These are phyloP conservation scores for Tolmerus cingulatus DNA, from an alignment of 2,888 invertebrate genomes.

Conservation along the genomic window DNA sequence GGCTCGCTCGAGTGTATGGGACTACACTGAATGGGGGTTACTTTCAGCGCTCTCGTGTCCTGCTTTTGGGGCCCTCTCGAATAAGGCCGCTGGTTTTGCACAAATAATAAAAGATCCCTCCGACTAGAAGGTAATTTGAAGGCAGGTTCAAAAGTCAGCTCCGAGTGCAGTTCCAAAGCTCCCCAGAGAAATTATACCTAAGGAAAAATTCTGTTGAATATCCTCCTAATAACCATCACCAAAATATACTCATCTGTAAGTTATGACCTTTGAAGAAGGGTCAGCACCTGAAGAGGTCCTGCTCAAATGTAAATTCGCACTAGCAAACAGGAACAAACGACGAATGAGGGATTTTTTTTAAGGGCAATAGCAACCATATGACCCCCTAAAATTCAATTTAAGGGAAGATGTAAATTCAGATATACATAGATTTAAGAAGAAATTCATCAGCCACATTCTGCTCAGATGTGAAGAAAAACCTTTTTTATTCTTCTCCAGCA, in stretches of 20 bases:
- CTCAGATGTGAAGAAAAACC: neutral
- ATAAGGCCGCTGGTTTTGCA: neutral
- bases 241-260: neutral
- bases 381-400: neutral
- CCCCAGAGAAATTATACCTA: neutral
- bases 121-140: neutral
- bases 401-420: neutral
- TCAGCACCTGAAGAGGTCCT: neutral
- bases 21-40: neutral
- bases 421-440: neutral
- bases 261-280: neutral
- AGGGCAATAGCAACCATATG: neutral
- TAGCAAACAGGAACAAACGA: neutral
- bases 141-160: neutral
- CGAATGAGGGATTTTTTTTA: neutral
- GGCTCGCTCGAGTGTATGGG: neutral
- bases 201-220: neutral
- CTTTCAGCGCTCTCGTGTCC: neutral
- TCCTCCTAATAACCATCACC: neutral
- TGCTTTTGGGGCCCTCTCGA: neutral
- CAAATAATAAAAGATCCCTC: constrained; percentile 15
- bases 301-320: neutral
- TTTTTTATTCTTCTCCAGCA: neutral
- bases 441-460: neutral
- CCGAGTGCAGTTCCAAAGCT: neutral